Evolutionary conservation across 2,888 invertebrate genomes (phyloP).

Genomic region (Rhagonycha lutea): DNA sequence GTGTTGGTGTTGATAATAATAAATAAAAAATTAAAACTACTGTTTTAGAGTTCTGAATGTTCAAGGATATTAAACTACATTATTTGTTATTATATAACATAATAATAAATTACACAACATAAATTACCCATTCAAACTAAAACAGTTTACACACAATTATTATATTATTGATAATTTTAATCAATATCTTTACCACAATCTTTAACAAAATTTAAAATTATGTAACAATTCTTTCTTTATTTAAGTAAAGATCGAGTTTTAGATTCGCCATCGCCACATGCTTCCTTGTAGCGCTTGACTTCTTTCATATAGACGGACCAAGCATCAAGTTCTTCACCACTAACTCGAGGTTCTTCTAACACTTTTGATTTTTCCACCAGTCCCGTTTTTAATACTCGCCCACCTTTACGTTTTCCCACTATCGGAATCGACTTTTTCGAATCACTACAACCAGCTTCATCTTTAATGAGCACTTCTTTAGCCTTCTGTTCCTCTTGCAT

Average conservation of each 20-base stretch:
- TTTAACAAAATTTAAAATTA: slow-evolving; percentile 8
- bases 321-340: slow-evolving; percentile 78
- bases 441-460: slow-evolving; percentile 43
- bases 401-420: slow-evolving; percentile 84
- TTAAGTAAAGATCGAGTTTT: slow-evolving; percentile 91
- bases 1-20: background rate
- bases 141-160: background rate
- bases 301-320: slow-evolving; percentile 94
- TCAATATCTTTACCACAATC: background rate
- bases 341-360: slow-evolving; percentile 64
- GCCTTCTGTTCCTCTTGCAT: slow-evolving; percentile 70
- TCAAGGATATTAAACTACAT: background rate
- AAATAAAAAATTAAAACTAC: background rate
- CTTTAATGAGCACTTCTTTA: slow-evolving; percentile 43
- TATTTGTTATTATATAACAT: background rate
- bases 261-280: slow-evolving; percentile 88
- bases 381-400: slow-evolving; percentile 86
- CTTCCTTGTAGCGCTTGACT: slow-evolving; percentile 89
- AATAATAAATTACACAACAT: background rate
- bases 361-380: slow-evolving; percentile 84
- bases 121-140: background rate
- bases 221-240: slow-evolving; percentile 56
- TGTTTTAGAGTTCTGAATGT: background rate
- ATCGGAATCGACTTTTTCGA: slow-evolving; percentile 58
- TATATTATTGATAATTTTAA: background rate